Conservation (phyloP, 1,140 invertebrate species). For the Orchestia grillus region DNA sequence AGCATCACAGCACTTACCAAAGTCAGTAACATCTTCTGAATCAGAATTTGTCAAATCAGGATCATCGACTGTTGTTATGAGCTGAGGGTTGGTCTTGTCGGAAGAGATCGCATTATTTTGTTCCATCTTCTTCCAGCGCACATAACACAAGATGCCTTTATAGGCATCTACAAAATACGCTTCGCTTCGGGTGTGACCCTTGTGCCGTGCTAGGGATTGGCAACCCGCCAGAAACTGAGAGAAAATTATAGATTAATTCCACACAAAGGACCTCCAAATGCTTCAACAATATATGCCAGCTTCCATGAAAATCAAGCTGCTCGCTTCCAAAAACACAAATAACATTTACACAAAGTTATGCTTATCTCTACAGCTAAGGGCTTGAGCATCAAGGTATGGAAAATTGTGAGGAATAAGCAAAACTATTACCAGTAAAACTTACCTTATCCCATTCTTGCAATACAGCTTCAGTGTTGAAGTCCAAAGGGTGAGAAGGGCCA, state of each 20-base stretch:
- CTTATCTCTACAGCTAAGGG: too few relatives aligned
- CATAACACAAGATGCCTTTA: constrained; percentile 34
- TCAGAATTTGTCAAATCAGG: not conserved
- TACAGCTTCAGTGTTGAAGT: not conserved
- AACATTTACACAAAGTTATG: too few relatives aligned
- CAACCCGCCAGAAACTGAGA: not conserved
- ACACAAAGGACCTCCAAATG: not conserved
- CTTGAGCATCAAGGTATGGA: too few relatives aligned
- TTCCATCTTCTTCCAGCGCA: constrained; percentile 18
- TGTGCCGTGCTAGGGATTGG: not conserved
- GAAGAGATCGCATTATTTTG: not conserved
- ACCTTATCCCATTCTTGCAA: not conserved
- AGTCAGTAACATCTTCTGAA: not conserved
- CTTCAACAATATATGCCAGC: too few relatives aligned
- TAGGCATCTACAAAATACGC: not conserved
- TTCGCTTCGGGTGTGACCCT: not conserved
- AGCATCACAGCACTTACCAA: not conserved
- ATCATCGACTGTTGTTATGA: not conserved
- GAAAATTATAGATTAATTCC: not conserved
- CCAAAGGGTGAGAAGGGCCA: not conserved
- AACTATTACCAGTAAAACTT: not conserved
- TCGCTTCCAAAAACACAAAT: too few relatives aligned
- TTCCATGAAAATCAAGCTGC: too few relatives aligned
- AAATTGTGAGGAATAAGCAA: too few relatives aligned
- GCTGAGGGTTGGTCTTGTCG: not conserved